phyloP scores from a whole-genome alignment of 2,113 vertebrate species.

The Brachirus orientalis region DNA sequence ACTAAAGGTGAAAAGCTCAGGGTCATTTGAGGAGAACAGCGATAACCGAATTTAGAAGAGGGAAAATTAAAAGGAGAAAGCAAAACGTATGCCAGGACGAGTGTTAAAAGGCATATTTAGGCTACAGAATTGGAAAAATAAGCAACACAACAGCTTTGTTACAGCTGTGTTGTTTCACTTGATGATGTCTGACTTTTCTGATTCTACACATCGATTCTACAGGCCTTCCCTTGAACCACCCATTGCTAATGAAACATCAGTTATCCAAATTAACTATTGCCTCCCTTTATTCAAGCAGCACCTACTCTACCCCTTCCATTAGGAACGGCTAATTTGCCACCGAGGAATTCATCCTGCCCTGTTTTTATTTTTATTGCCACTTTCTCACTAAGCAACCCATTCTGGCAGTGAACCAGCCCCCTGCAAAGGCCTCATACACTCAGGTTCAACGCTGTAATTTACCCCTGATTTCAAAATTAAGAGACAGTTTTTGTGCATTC shows the following conservation, averaged over 20 bases:
- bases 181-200: conserved; percentile 45
- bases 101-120: conserved; percentile 14
- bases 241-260: conserved; percentile 66
- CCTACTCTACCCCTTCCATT: conserved; percentile 64
- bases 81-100: conserved; percentile 3
- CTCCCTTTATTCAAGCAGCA: conserved; percentile 64
- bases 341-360: conserved; percentile 64
- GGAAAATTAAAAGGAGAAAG: conserved; percentile 3
- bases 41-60: conserved; percentile 2
- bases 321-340: conserved; percentile 74
- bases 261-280: conserved; percentile 72
- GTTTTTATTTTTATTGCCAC: conserved; percentile 74
- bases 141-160: conserved; percentile 23
- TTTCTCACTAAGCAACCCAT: conserved; percentile 57
- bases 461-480: conserved; percentile 46
- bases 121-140: conserved; percentile 31
- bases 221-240: conserved; percentile 58
- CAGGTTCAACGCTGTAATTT: conserved; percentile 65
- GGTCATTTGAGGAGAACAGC: conserved; percentile 26
- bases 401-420: conserved; percentile 33
- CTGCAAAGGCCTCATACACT: conserved; percentile 27
- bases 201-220: conserved; percentile 38
- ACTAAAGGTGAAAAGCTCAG: conserved; percentile 31
- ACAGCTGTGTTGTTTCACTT: conserved; percentile 33
- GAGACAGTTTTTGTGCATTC: conserved; percentile 54